Percentiles rank a stretch among this genome's conserved stretches.
phyloP scores from a whole-genome alignment of 2,888 invertebrate genomes.

The Coecobrya sp. region DNA sequence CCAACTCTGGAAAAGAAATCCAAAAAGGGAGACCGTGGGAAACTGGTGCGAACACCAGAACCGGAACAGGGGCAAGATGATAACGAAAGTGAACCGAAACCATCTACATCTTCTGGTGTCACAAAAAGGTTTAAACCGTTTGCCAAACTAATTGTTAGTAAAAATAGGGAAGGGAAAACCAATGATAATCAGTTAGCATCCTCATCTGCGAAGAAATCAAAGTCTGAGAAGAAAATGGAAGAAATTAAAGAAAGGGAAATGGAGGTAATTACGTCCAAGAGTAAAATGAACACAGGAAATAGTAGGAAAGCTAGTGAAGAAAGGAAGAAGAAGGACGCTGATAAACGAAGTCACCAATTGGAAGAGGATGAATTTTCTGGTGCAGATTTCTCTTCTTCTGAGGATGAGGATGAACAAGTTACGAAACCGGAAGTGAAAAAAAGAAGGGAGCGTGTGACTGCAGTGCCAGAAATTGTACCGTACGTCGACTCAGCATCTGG shows the following conservation, averaged over 20 bases:
- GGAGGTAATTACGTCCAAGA: too few species aligned
- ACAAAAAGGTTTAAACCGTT: slow-evolving; percentile 28
- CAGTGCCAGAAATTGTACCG: background rate
- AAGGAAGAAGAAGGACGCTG: background rate
- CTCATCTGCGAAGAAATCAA: background rate
- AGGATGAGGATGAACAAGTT: slow-evolving; percentile 39
- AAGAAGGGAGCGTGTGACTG: background rate
- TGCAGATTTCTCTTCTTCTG: slow-evolving; percentile 7
- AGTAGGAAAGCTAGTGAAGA: too few species aligned
- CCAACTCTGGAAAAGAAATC: slow-evolving; percentile 3
- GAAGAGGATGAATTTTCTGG: slow-evolving; percentile 7
- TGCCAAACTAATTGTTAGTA: slow-evolving; percentile 9
- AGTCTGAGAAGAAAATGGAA: background rate
- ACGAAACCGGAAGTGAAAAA: background rate
- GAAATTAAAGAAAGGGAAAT: too few species aligned
- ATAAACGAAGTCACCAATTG: background rate
- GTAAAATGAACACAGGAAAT: too few species aligned
- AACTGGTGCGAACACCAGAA: background rate
- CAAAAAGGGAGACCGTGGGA: background rate
- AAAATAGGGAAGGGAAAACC: slow-evolving; percentile 29
- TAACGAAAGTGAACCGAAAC: too few species aligned
- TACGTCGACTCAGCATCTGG: slow-evolving; percentile 26
- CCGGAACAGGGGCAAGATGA: background rate
- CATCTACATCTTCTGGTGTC: background rate
- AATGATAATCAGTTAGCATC: background rate